Evolutionary conservation across 2,888 invertebrate species (phyloP).

Genomic region (Diadegma fenestrale): DNA sequence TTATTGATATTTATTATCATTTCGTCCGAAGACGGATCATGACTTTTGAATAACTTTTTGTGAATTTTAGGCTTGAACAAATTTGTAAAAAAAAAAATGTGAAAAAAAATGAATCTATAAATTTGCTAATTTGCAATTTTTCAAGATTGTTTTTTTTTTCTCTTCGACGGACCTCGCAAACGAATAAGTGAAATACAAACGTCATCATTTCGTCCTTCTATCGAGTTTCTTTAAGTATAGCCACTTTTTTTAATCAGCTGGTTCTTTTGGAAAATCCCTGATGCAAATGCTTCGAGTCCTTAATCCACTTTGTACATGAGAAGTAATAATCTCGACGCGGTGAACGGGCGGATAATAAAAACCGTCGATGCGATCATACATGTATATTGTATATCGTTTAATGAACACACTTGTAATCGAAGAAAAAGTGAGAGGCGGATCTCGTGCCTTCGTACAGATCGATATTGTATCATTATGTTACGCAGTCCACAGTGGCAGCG

Average conservation of each 20-base stretch:
- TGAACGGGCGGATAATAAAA: constrained; percentile 46
- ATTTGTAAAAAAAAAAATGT: constrained; percentile 12
- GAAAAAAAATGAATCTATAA: constrained; percentile 8
- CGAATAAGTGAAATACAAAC: neutral
- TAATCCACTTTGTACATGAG: constrained; percentile 45
- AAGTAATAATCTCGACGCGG: constrained; percentile 42
- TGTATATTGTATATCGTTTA: constrained; percentile 52
- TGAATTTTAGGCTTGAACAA: constrained; percentile 32
- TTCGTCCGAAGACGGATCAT: constrained; percentile 4
- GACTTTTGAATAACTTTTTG: constrained; percentile 25
- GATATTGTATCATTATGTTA: constrained; percentile 57
- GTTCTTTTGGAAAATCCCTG: constrained; percentile 27
- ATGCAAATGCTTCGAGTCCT: constrained; percentile 57
- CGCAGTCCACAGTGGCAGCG: constrained; percentile 49
- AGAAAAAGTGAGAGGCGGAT: constrained; percentile 48
- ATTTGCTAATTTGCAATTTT: constrained; percentile 1
- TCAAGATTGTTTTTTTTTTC: neutral
- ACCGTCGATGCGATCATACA: constrained; percentile 47
- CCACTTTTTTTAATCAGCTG: constrained; percentile 12
- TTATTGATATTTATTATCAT: constrained; percentile 34
- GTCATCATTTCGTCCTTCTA: neutral
- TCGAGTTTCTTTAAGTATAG: neutral
- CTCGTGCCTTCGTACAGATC: constrained; percentile 43
- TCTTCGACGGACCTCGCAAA: neutral
- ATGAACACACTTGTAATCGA: constrained; percentile 62